phyloP scores from a whole-genome alignment of 2,888 invertebrate species.

The Geotrupes spiniger region DNA sequence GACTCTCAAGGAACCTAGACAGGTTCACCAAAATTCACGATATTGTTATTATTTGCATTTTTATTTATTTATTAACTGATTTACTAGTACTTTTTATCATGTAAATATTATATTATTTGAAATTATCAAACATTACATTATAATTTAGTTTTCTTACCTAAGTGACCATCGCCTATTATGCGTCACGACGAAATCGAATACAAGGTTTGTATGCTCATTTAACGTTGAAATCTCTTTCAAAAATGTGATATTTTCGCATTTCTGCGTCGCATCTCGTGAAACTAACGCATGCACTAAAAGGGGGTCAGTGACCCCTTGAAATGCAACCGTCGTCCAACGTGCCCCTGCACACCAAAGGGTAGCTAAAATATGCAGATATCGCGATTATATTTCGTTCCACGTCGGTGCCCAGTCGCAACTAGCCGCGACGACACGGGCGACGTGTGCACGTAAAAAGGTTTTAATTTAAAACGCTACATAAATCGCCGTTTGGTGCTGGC shows the following conservation, averaged over 20 bases:
- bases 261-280: background rate
- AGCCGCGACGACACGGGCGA: background rate
- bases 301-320: slow-evolving; percentile 7
- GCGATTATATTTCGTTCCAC: background rate
- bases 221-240: slow-evolving; percentile 26
- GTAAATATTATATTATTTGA: too few species aligned
- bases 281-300: background rate
- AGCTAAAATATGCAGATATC: slow-evolving; percentile 8
- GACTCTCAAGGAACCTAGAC: too few species aligned
- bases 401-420: background rate
- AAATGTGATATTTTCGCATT: background rate
- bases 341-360: background rate
- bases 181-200: background rate
- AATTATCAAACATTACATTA: too few species aligned
- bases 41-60: too few species aligned
- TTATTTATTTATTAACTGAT: too few species aligned
- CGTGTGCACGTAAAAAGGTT: slow-evolving; percentile 15
- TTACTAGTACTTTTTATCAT: too few species aligned
- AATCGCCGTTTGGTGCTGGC: slow-evolving; percentile 22
- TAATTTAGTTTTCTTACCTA: too few species aligned
- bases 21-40: too few species aligned
- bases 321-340: slow-evolving; percentile 3
- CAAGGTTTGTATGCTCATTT: slow-evolving; percentile 23
- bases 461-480: slow-evolving; percentile 20
- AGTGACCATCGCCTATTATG: too few species aligned